Percentiles rank a stretch among this genome's conserved stretches.
These are phyloP conservation scores for Luffia ferchaultella DNA, from an alignment of 2,888 invertebrate genomes.

Conservation along the genomic window DNA sequence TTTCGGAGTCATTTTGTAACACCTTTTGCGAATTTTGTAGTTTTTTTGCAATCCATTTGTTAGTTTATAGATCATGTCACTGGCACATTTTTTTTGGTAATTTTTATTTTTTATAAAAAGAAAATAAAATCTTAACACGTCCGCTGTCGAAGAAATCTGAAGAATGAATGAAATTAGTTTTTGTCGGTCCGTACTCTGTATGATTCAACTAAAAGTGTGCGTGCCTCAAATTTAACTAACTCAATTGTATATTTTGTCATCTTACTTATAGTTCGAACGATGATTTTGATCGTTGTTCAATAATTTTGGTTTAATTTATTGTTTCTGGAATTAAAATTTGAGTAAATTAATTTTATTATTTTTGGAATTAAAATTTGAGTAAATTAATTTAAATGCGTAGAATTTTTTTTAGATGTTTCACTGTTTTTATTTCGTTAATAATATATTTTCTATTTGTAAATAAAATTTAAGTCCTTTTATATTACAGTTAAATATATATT, in stretches of 20 bases:
- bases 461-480: too few species aligned
- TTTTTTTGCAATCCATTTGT: conserved; percentile 17
- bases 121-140: too few species aligned
- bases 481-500: too few species aligned
- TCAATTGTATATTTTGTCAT: not conserved
- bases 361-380: too few species aligned
- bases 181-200: not conserved
- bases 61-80: not conserved
- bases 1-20: conserved; percentile 18
- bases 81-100: not conserved
- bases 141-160: too few species aligned
- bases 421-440: too few species aligned
- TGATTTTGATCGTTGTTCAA: not conserved
- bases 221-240: not conserved
- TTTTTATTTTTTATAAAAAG: not conserved
- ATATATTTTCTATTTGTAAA: too few species aligned
- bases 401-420: too few species aligned
- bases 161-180: not conserved
- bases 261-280: not conserved
- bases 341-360: not conserved
- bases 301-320: not conserved
- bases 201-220: not conserved
- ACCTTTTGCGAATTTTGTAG: conserved; percentile 41
- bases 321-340: conserved; percentile 20
- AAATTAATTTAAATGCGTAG: too few species aligned